Evolutionary conservation across 2,113 vertebrate genomes (phyloP).

Genomic region (Albula goreensis): DNA sequence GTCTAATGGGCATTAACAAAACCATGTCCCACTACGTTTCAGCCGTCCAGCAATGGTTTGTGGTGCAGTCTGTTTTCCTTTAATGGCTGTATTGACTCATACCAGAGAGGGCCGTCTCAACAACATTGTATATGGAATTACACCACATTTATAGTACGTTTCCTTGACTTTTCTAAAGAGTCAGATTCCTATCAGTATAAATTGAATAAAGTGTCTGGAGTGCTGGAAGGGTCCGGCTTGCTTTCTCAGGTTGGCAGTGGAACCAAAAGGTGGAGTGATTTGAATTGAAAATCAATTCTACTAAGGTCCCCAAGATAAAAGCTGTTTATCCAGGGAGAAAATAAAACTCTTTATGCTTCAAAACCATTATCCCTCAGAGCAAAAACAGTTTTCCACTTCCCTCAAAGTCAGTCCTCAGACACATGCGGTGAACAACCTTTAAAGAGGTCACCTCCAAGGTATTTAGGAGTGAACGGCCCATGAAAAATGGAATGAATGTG

Average conservation of each 20-base stretch:
- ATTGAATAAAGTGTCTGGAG: neutral
- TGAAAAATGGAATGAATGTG: neutral
- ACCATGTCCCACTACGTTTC: too few species aligned
- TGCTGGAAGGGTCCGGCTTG: too few species aligned
- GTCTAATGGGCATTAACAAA: too few species aligned
- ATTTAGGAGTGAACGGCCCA: neutral
- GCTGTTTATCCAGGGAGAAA: neutral
- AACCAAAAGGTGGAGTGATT: neutral
- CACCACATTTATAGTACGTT: neutral
- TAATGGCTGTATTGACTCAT: too few species aligned
- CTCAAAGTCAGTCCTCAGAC: neutral
- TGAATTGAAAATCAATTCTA: neutral
- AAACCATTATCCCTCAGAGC: neutral
- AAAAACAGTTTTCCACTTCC: neutral
- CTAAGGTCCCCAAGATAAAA: neutral
- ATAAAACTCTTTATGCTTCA: neutral
- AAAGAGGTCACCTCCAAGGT: neutral
- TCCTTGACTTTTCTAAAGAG: neutral
- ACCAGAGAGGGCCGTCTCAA: too few species aligned
- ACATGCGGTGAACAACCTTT: neutral
- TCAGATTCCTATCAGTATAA: neutral
- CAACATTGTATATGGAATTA: neutral
- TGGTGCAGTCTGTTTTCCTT: too few species aligned
- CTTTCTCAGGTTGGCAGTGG: neutral
- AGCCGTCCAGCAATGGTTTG: too few species aligned